Conservation (phyloP, 2,113 vertebrate species). For the Hippocampus barbouri region DNA sequence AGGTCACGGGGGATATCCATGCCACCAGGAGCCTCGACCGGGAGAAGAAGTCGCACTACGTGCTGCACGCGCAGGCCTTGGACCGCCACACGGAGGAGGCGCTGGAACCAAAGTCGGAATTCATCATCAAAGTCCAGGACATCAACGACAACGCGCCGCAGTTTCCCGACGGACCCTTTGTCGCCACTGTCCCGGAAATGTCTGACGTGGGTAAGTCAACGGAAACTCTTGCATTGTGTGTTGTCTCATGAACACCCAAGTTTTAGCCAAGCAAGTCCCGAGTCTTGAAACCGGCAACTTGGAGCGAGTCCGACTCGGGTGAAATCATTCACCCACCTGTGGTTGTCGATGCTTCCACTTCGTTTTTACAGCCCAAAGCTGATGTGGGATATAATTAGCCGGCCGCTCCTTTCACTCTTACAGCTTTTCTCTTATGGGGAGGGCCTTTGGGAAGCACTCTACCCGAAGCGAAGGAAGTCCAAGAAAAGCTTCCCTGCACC, state of each 20-base stretch:
- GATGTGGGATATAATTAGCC: background rate
- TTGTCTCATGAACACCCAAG: too few relatives aligned
- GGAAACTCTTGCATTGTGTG: background rate
- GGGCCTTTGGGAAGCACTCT: slow-evolving; percentile 59
- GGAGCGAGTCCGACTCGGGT: background rate
- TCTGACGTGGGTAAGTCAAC: slow-evolving; percentile 90
- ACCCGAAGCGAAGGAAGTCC: slow-evolving; percentile 26
- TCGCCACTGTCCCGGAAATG: slow-evolving; percentile 93
- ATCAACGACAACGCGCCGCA: slow-evolving; percentile 97
- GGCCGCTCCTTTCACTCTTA: slow-evolving; percentile 7
- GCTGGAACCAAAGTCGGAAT: slow-evolving; percentile 93
- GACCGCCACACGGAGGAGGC: slow-evolving; percentile 90
- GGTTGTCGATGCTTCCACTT: background rate
- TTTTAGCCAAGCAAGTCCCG: background rate
- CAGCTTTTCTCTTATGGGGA: slow-evolving; percentile 12
- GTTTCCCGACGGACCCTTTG: slow-evolving; percentile 91
- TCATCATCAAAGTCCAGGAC: slow-evolving; percentile 98
- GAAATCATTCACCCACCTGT: background rate
- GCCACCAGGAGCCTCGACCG: slow-evolving; percentile 94
- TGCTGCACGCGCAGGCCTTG: slow-evolving; percentile 93
- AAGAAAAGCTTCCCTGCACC: slow-evolving; percentile 40
- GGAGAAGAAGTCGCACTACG: slow-evolving; percentile 92
- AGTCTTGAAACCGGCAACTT: background rate
- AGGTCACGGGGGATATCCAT: slow-evolving; percentile 94
- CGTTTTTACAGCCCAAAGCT: background rate